Evolutionary conservation across 2,888 invertebrate genomes (phyloP).

Genomic region (Nudaria mundana): DNA sequence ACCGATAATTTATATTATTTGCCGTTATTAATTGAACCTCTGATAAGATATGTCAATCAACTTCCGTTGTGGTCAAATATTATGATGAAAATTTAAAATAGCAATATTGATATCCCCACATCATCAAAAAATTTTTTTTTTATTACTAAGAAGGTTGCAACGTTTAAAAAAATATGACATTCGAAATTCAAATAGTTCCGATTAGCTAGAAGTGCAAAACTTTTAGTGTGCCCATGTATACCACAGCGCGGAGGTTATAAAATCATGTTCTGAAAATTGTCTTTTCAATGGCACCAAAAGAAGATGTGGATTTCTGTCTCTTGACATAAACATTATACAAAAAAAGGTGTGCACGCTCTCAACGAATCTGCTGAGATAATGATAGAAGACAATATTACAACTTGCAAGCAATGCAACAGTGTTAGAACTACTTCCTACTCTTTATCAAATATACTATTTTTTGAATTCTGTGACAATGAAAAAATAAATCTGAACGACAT

Average conservation of each 20-base stretch:
- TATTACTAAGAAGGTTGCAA: no score
- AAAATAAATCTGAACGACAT: conserved; percentile 5
- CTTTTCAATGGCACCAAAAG: conserved; percentile 1
- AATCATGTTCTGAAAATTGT: not conserved
- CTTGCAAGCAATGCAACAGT: conserved; percentile 3
- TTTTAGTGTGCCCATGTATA: no score
- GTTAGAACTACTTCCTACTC: conserved; percentile 1
- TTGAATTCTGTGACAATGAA: conserved; percentile 4
- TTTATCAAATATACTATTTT: conserved; percentile 4
- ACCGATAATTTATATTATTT: conserved; percentile 4
- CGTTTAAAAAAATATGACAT: no score
- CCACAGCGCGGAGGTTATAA: conserved; percentile 2
- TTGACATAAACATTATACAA: conserved; percentile 2
- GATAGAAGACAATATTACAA: not conserved
- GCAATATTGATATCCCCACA: conserved; percentile 1
- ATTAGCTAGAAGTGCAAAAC: no score
- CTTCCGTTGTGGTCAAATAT: conserved; percentile 5
- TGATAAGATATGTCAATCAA: conserved; percentile 1
- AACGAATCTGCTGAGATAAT: conserved; percentile 1
- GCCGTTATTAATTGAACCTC: conserved; percentile 1
- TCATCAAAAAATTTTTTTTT: conserved; percentile 5
- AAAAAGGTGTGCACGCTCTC: conserved; percentile 1
- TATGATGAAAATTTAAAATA: conserved; percentile 2
- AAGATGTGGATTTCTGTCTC: conserved; percentile 2
- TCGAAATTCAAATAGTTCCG: no score